Base-by-base conservation (phyloP, 1,140 invertebrate genomes). In the Scaptomyza hsui region DNA sequence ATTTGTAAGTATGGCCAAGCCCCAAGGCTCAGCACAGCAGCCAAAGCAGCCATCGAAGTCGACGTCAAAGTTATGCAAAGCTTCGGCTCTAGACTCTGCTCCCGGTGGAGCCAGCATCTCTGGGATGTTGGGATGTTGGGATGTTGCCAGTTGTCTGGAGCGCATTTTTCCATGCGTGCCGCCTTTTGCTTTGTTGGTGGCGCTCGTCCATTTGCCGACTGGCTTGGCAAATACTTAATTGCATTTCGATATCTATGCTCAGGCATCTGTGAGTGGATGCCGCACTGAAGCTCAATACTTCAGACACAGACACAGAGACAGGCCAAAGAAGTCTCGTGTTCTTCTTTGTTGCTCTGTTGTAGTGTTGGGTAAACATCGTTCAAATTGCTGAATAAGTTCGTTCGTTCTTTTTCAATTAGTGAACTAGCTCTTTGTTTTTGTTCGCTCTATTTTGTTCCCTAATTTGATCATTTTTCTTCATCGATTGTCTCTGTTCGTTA, bases 241-340 rank as follows among this genome's bases (percentile, higher is more conserved):
- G 89, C 89, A 90, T 90, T 90, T 90, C 89, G 89, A 90, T 90
- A 90, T 90, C 89, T 86, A 85, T 90, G 89, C 79, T 74, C 67
- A 89, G 85, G 89, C 89, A 90, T 90, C 89, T 88, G 80, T 85
- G 81, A 85, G 81, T 86, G 68, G 75, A 86, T 86, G 78, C 76
- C 48, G 72, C 77, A 71, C 45, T 62, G 56, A 57, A 53, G 68
- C 42, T 73, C 55, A 49, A 59, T 48, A 55, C 62, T 67, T 53
- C 59, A 70, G 60, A 63, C 53, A 55, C 37, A 53, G 64, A 59
- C 53, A 64, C 53, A 64, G 24, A 53, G 56, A 59, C 53, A 64
- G 39, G 19, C 12, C 26, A 29, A 29, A 24, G 24, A 18, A n/a
- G 12, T 19, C 44, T n/a, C 12, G 5, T 47, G 41, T 19, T 47